phyloP scores from a whole-genome alignment of 2,888 invertebrate genomes.

The Salpingus planirostris region DNA sequence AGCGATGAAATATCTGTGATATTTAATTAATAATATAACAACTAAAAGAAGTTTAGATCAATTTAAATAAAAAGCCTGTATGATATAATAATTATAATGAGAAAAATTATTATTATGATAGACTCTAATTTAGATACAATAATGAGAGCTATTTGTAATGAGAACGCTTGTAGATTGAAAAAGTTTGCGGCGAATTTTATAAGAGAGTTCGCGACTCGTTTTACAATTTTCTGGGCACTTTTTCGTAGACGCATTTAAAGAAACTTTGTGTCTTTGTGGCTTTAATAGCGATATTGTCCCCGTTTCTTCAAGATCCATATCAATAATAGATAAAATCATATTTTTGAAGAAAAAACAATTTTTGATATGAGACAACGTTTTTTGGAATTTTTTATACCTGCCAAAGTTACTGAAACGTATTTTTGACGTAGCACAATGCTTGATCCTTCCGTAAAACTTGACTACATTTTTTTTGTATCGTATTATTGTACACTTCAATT shows the following conservation, averaged over 20 bases:
- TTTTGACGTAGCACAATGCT: conserved; percentile 17
- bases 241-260: conserved; percentile 20
- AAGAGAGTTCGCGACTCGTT: conserved; percentile 1
- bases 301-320: conserved; percentile 16
- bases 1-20: conserved; percentile 24
- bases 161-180: conserved; percentile 12
- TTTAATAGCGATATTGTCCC: conserved; percentile 28
- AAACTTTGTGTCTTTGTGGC: conserved; percentile 30
- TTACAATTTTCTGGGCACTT: conserved; percentile 12
- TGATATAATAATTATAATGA: too few relatives aligned
- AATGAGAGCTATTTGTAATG: too few relatives aligned
- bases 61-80: conserved; percentile 17
- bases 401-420: conserved; percentile 20
- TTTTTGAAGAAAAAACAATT: conserved; percentile 15
- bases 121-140: too few relatives aligned
- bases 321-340: conserved; percentile 17
- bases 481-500: conserved; percentile 16
- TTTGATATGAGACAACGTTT: conserved; percentile 20
- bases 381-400: conserved; percentile 27
- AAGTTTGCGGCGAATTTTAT: conserved; percentile 4
- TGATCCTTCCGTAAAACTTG: conserved; percentile 4
- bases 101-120: too few relatives aligned
- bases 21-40: conserved; percentile 16
- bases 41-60: conserved; percentile 18
- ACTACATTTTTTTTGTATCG: conserved; percentile 10